A percentile compares a stretch with the other conserved stretches of the same genome.
Conservation (phyloP, 2,797 vertebrate genomes). For the Sciaenops ocellatus region DNA sequence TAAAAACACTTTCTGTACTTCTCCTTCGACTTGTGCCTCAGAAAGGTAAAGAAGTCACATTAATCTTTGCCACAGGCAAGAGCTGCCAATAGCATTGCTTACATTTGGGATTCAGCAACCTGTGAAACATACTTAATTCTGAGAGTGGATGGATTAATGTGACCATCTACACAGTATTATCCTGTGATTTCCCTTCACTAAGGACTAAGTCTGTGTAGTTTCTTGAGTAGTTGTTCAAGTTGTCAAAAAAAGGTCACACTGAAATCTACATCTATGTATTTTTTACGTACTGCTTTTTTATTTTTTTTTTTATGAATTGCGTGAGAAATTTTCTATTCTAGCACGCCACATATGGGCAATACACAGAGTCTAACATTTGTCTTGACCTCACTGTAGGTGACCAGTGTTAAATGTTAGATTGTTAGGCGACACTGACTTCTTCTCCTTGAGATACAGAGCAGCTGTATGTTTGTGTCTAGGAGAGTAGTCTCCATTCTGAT, state of each 20-base stretch:
- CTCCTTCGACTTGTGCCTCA: constrained; percentile 32
- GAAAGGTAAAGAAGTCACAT: constrained; percentile 55
- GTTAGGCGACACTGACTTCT: too few relatives aligned
- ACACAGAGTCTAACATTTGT: too few relatives aligned
- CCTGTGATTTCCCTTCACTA: background rate
- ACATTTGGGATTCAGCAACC: constrained; percentile 31
- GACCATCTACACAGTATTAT: constrained; percentile 6
- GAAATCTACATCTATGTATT: background rate
- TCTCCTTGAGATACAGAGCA: too few relatives aligned
- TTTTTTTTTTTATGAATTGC: too few relatives aligned
- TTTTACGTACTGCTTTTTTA: background rate
- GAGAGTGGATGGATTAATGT: background rate
- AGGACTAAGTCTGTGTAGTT: background rate
- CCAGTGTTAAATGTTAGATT: too few relatives aligned
- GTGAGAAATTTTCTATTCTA: too few relatives aligned
- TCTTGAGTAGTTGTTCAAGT: background rate
- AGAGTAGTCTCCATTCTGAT: too few relatives aligned
- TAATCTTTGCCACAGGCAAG: constrained; percentile 55
- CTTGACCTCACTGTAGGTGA: too few relatives aligned
- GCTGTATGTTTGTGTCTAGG: too few relatives aligned
- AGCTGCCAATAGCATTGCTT: constrained; percentile 40
- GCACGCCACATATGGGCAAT: too few relatives aligned
- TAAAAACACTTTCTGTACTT: constrained; percentile 53
- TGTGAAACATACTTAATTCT: constrained; percentile 25
- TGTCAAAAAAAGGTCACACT: background rate